A percentile compares a stretch with the other conserved stretches of the same genome.
Conservation (phyloP, 2,113 vertebrate genomes). For the Oryzias celebensis region DNA sequence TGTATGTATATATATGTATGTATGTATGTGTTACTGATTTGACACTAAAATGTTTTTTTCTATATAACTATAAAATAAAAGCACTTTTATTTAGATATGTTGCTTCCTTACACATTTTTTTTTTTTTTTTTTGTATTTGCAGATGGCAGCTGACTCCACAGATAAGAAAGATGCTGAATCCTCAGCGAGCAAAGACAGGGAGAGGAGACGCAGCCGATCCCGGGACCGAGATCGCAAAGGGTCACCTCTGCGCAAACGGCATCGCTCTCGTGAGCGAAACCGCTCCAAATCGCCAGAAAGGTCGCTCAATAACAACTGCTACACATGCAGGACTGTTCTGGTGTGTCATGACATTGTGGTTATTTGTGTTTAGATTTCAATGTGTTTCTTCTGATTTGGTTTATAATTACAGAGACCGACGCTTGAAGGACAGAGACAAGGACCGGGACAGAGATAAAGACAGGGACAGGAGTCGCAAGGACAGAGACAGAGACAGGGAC, state of each 20-base stretch:
- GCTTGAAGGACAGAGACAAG: slow-evolving; percentile 84
- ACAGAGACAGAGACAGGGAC: slow-evolving; percentile 88
- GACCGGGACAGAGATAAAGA: slow-evolving; percentile 81
- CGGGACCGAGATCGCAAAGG: slow-evolving; percentile 85
- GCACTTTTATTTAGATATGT: too few relatives aligned
- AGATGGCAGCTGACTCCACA: slow-evolving; percentile 91
- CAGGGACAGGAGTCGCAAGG: slow-evolving; percentile 84
- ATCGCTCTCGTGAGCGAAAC: slow-evolving; percentile 88
- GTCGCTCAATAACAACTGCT: slow-evolving; percentile 51
- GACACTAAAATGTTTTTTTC: too few relatives aligned
- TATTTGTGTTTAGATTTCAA: not conserved
- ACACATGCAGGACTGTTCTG: not conserved
- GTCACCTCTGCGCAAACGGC: slow-evolving; percentile 84
- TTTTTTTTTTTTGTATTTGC: not conserved
- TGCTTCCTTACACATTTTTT: too few relatives aligned
- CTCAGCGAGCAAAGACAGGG: slow-evolving; percentile 83
- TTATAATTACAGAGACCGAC: slow-evolving; percentile 81
- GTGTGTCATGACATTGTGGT: not conserved
- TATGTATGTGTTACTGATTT: too few relatives aligned
- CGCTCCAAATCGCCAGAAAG: slow-evolving; percentile 90
- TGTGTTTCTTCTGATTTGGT: slow-evolving; percentile 2
- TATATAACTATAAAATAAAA: too few relatives aligned
- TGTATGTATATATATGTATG: too few relatives aligned
- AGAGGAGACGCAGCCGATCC: slow-evolving; percentile 87
- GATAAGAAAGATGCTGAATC: slow-evolving; percentile 89